Evolutionary conservation across 2,113 vertebrate species (phyloP).

Genomic region (Apteryx owenii): DNA sequence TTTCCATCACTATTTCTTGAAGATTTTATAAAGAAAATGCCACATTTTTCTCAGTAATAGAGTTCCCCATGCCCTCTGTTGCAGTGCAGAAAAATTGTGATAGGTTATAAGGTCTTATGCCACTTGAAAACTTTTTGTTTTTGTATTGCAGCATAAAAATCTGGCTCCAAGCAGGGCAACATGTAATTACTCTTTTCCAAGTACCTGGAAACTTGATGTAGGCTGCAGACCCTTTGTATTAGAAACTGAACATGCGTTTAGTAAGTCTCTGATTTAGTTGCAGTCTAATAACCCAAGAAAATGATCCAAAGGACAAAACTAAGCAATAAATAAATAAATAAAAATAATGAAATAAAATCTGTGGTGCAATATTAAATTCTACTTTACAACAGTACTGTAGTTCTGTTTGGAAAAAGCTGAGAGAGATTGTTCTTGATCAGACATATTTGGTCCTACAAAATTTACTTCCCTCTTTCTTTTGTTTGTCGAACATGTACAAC

Average conservation of each 20-base stretch:
- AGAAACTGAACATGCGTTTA: background rate
- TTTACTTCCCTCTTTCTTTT: background rate
- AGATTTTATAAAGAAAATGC: background rate
- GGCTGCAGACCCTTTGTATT: background rate
- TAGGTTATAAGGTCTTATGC: background rate
- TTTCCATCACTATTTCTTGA: background rate
- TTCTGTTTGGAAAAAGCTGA: background rate
- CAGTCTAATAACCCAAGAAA: background rate
- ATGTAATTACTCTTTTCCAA: background rate
- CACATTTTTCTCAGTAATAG: background rate
- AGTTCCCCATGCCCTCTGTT: background rate
- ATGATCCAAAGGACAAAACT: background rate
- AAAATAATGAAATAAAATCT: background rate
- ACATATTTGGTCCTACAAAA: background rate
- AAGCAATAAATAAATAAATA: background rate
- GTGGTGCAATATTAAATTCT: background rate
- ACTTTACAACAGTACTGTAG: background rate
- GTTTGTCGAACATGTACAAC: background rate
- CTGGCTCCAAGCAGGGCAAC: background rate
- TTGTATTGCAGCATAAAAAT: background rate
- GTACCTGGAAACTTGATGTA: background rate
- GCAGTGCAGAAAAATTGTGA: background rate
- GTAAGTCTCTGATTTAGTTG: background rate
- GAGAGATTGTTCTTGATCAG: background rate
- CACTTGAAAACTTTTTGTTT: background rate